Percentiles rank a stretch among this genome's conserved stretches.
Conservation (phyloP, 2,113 vertebrate genomes). For the Calonectris borealis region DNA sequence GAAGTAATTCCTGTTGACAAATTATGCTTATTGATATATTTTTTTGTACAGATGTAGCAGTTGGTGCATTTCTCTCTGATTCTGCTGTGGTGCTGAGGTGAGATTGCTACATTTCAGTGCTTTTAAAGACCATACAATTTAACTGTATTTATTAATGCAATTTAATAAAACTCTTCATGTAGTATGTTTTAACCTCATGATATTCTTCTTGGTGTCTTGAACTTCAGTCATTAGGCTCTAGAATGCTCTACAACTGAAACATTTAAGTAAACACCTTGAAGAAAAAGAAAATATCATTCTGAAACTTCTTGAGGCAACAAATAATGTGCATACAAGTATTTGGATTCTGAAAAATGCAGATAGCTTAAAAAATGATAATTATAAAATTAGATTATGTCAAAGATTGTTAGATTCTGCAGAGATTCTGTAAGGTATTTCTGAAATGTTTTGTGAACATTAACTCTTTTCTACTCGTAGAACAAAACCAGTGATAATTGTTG, state of each 20-base stretch:
- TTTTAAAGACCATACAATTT: background rate
- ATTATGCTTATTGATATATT: constrained; percentile 21
- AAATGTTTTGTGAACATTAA: background rate
- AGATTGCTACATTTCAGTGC: constrained; percentile 23
- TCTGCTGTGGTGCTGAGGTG: constrained; percentile 91
- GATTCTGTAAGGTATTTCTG: background rate
- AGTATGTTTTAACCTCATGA: background rate
- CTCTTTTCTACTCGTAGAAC: constrained; percentile 77
- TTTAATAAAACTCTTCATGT: background rate
- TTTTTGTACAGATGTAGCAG: constrained; percentile 84
- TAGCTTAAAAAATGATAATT: background rate
- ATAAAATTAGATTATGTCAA: background rate
- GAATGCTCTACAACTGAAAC: background rate
- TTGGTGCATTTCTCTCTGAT: constrained; percentile 92
- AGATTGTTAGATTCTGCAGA: background rate
- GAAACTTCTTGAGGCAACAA: background rate
- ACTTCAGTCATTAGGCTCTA: background rate
- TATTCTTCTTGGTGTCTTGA: background rate
- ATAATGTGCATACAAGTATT: background rate
- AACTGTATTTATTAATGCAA: constrained; percentile 2
- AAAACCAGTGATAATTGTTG: constrained; percentile 88
- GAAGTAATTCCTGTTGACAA: constrained; percentile 50
- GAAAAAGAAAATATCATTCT: background rate
- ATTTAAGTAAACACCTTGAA: background rate
- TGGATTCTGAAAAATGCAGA: background rate